phyloP scores from a whole-genome alignment of 2,113 vertebrate species.

The Azemiops feae region DNA sequence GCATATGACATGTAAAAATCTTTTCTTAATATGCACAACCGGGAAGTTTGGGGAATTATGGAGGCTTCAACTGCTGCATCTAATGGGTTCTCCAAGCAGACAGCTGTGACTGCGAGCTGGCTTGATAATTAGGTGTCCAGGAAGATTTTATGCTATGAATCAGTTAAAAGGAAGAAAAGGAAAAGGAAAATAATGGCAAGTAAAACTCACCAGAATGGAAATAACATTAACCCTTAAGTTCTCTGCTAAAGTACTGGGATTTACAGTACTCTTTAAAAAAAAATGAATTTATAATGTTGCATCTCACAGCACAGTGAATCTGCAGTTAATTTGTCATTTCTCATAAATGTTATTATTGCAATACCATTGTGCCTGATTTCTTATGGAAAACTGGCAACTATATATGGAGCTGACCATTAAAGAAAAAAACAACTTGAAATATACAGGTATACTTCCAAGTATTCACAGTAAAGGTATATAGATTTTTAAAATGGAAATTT shows the following conservation, averaged over 20 bases:
- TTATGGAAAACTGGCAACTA: constrained; percentile 22
- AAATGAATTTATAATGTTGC: constrained; percentile 37
- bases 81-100: constrained; percentile 94
- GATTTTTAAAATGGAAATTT: constrained; percentile 44
- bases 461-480: constrained; percentile 30
- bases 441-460: background rate
- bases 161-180: constrained; percentile 81
- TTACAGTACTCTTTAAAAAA: background rate
- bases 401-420: constrained; percentile 16
- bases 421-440: constrained; percentile 44
- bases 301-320: constrained; percentile 43
- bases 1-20: constrained; percentile 97
- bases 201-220: constrained; percentile 74
- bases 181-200: constrained; percentile 79
- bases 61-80: constrained; percentile 89
- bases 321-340: constrained; percentile 19
- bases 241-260: constrained; percentile 28
- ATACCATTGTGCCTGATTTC: constrained; percentile 28
- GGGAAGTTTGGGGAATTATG: constrained; percentile 91
- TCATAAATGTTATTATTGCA: constrained; percentile 22
- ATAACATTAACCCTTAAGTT: constrained; percentile 75
- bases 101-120: constrained; percentile 96
- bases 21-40: constrained; percentile 99
- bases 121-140: constrained; percentile 96
- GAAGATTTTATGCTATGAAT: constrained; percentile 88